A percentile compares a stretch with the other conserved stretches of the same genome.
These are phyloP conservation scores for Paguma larvata DNA, from an alignment of 2,797 vertebrate species.

Conservation along the genomic window DNA sequence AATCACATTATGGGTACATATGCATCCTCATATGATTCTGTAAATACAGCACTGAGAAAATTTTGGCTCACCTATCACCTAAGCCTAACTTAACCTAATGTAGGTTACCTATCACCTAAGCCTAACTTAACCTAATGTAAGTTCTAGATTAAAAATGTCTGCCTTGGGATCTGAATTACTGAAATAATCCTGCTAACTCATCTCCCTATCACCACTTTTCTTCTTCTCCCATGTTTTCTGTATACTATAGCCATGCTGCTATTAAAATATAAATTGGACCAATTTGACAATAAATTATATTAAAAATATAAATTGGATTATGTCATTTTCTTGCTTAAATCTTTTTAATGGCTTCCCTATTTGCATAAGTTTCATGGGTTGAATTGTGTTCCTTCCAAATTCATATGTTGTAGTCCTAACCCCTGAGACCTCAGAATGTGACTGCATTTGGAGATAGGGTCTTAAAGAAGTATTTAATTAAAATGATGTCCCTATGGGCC, in stretches of 20 bases:
- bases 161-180: not conserved
- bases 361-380: not conserved
- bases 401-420: not conserved
- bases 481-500: not conserved
- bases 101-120: no score
- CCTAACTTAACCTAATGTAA: not conserved
- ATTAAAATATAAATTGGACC: conserved; percentile 7
- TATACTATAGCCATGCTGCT: not conserved
- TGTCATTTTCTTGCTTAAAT: conserved; percentile 40
- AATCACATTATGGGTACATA: not conserved
- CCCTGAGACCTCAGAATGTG: not conserved
- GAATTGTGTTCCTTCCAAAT: not conserved
- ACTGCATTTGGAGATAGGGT: not conserved
- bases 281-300: no score
- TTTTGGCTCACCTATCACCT: not conserved
- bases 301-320: not conserved
- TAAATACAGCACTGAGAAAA: not conserved
- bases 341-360: not conserved
- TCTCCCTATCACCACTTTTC: not conserved
- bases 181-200: not conserved
- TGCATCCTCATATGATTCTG: not conserved
- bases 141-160: not conserved
- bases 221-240: not conserved
- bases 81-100: no score
- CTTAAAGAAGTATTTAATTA: not conserved